Evolutionary conservation across 2,113 vertebrate species (phyloP).

Genomic region (Poecilia latipinna): DNA sequence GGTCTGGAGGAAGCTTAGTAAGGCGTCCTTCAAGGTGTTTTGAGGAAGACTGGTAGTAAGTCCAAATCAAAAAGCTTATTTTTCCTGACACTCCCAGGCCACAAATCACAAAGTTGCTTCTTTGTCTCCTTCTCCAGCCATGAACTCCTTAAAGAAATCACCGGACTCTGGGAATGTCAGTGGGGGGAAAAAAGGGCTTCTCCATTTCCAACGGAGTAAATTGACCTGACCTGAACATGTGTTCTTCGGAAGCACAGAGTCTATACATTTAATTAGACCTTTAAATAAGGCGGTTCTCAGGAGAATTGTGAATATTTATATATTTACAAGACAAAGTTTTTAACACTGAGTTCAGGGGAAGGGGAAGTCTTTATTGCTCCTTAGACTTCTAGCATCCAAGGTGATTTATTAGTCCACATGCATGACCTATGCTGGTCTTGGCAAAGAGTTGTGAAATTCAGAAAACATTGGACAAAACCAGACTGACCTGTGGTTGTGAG

Average conservation of each 20-base stretch:
- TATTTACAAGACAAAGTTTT: neutral
- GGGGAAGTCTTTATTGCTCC: neutral
- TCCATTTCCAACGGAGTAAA: neutral
- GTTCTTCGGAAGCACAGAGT: neutral
- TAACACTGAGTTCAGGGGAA: neutral
- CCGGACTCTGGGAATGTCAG: no score
- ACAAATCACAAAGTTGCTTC: neutral
- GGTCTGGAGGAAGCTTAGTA: neutral
- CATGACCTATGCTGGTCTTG: neutral
- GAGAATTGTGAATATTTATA: neutral
- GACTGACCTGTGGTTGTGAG: neutral
- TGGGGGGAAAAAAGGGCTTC: neutral
- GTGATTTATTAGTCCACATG: neutral
- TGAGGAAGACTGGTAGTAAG: neutral
- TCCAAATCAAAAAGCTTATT: neutral
- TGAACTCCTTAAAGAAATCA: neutral
- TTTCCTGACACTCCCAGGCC: neutral
- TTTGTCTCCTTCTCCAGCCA: neutral
- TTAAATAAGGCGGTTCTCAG: neutral
- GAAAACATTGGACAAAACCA: neutral
- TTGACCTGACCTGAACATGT: neutral
- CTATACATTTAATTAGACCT: neutral
- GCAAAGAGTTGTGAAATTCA: neutral
- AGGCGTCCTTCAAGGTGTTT: neutral
- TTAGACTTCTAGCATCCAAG: neutral